A percentile compares a stretch with the other conserved stretches of the same genome.
Conservation (phyloP, 2,888 invertebrate genomes). For the Tethea ocularis region DNA sequence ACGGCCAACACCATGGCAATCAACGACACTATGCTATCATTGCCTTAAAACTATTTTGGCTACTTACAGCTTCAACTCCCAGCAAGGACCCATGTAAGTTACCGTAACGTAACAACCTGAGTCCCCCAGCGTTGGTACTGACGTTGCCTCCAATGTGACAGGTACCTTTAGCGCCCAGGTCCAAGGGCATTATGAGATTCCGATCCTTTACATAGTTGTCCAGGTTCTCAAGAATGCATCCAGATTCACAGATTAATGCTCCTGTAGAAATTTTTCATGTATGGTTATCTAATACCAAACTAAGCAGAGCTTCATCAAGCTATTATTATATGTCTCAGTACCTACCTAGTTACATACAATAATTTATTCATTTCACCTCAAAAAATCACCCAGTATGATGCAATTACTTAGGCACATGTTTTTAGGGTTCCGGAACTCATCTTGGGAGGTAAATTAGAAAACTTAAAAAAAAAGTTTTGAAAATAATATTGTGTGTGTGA, state of each 20-base stretch:
- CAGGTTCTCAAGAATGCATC: conserved; percentile 94
- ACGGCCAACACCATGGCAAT: no score
- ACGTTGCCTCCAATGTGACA: conserved; percentile 98
- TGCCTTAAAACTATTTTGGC: neutral
- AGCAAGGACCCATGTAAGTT: conserved; percentile 95
- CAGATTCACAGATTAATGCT: conserved; percentile 93
- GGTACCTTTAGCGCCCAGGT: conserved; percentile 97
- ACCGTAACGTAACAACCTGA: conserved; percentile 97
- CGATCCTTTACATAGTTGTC: conserved; percentile 89
- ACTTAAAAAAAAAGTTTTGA: no score
- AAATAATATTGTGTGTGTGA: no score
- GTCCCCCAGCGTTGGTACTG: conserved; percentile 98
- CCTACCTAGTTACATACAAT: no score
- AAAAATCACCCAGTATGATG: no score
- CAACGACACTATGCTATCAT: neutral
- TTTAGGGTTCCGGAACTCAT: no score
- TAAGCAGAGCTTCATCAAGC: no score
- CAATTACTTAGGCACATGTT: no score
- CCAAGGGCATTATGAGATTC: conserved; percentile 96
- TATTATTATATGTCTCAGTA: no score
- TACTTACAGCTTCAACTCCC: conserved; percentile 94
- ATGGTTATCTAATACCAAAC: neutral
- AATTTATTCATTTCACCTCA: no score
- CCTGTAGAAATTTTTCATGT: conserved; percentile 71
- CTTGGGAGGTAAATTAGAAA: no score